phyloP scores from a whole-genome alignment of 2,888 invertebrate genomes.

The Cosmia pyralina region DNA sequence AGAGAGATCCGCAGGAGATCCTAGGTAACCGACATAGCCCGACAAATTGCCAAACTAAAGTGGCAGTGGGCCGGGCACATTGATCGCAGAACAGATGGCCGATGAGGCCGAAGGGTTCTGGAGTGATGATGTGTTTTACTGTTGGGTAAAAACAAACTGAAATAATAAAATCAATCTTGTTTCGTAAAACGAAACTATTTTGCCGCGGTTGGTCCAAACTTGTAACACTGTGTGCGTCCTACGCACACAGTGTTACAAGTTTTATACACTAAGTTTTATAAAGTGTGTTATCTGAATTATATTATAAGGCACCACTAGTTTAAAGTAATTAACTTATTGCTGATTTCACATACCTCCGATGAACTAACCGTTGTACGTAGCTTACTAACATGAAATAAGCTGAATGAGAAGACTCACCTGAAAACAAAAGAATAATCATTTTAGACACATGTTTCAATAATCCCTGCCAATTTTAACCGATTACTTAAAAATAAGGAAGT shows the following conservation, averaged over 20 bases:
- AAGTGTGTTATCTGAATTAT: no score
- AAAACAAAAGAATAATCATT: slow-evolving; percentile 1
- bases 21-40: no score
- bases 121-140: background rate
- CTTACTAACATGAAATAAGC: background rate
- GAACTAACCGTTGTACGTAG: background rate
- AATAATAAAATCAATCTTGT: background rate
- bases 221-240: no score
- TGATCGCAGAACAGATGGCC: no score
- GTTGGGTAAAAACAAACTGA: background rate
- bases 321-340: background rate
- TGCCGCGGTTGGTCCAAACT: background rate
- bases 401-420: slow-evolving; percentile 21
- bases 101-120: no score
- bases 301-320: no score
- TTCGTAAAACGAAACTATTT: background rate
- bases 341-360: background rate
- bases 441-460: background rate
- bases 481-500: background rate
- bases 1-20: no score
- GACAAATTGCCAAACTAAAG: no score
- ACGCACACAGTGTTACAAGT: no score
- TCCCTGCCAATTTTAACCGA: background rate
- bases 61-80: no score
- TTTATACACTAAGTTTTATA: no score